Evolutionary conservation across 1,140 invertebrate genomes (phyloP).

Genomic region (Bathynomus jamesi): DNA sequence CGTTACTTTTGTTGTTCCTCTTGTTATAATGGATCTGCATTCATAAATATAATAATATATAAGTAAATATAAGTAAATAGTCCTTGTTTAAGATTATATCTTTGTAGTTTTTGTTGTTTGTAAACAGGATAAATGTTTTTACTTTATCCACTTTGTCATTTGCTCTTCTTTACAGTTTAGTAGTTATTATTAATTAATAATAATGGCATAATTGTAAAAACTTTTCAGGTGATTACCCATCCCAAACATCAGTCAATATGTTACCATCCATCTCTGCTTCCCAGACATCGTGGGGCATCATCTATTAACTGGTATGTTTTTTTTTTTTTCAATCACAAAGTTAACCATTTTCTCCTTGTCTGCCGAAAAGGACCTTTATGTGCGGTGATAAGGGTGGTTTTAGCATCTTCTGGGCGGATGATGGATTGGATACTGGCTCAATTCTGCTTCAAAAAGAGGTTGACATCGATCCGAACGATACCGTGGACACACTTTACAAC

Average conservation of each 20-base stretch:
- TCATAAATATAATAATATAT: no score
- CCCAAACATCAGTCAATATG: conserved; percentile 79
- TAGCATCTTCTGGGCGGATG: conserved; percentile 93
- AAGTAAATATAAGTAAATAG: no score
- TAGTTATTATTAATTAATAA: no score
- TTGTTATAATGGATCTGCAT: no score
- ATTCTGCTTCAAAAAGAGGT: conserved; percentile 76
- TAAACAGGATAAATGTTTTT: no score
- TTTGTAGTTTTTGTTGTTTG: no score
- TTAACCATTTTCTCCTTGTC: background rate
- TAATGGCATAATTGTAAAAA: no score
- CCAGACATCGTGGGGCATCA: conserved; percentile 83
- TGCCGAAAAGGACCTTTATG: conserved; percentile 69
- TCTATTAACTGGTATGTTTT: conserved; percentile 74
- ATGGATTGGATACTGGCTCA: conserved; percentile 91
- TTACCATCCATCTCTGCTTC: conserved; percentile 91
- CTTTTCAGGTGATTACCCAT: conserved; percentile 58
- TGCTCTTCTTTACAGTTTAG: no score
- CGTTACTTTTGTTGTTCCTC: no score
- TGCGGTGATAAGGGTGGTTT: conserved; percentile 86
- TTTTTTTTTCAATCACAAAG: background rate
- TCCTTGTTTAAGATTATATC: no score
- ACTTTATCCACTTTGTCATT: no score
- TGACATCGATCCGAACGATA: conserved; percentile 75
- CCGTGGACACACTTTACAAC: conserved; percentile 85